Evolutionary conservation across 2,113 vertebrate species (phyloP), one percentile per base, ranked within the genome.

Genomic region (Oryzias curvinotus): DNA sequence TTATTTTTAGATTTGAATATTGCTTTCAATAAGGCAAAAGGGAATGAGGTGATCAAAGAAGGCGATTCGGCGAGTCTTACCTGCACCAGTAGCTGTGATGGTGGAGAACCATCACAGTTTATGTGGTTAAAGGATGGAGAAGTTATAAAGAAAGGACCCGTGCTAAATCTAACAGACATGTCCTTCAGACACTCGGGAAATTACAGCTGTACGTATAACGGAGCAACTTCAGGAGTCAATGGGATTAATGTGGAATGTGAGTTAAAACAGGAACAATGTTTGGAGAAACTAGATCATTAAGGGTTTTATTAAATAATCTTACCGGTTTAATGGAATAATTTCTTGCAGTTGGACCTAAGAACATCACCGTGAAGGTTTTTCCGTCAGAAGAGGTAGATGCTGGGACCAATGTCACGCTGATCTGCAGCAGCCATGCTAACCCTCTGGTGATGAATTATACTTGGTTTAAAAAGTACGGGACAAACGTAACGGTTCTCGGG

Each of bases 231-330:
- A 52, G 14, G 1, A 25, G 46, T 57, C 44, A 1, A 45, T 7
- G 7, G 14, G 10, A 46, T 87, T 3, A 17, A 76, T 51, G 81
- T 87, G 45, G 74, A 76, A 75, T 65, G 85, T 85, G 46, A 84
- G 83, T 74, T 1, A 23, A 42, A 25, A 42, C 36, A 36, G 1
- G 8, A 36, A 36, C 8, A 36, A 36, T 36, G 2, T 36, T 36
- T 3, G 8, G 3, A 10, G 8, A 36, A 36, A 28, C 26, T 28
- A 28, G 5, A 36, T 36, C 36, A 36, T 3, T 12, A 36, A 36
- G 8, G 2, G 3, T 36, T 36, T 36, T 36, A 36, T 36, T 3
- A 3, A 12, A 12, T 12, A 36, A 36, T 36, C 10, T 36, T 36
- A 12, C 2, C 36, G 2, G 12, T 36, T 36, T 36, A 10, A 36